Evolutionary conservation across 2,797 vertebrate species (phyloP).

Genomic region (Molossus alvarezi): DNA sequence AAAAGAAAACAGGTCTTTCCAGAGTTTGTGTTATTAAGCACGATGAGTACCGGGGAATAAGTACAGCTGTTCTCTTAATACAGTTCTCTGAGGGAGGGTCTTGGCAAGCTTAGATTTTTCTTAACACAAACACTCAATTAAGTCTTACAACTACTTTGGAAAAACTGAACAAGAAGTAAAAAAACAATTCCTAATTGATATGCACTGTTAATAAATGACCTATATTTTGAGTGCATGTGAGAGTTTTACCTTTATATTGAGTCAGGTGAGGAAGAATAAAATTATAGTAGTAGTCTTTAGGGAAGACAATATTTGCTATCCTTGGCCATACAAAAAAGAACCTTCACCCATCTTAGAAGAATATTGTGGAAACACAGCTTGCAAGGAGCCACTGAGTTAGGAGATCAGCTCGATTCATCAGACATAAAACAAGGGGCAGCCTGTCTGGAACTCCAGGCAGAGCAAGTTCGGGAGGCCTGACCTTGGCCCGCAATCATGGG

Average conservation of each 20-base stretch:
- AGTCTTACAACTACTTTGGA: conserved; percentile 1
- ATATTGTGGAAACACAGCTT: neutral
- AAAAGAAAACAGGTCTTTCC: neutral
- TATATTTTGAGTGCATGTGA: neutral
- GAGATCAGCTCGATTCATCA: neutral
- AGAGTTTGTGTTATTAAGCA: neutral
- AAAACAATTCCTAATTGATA: neutral
- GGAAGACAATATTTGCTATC: neutral
- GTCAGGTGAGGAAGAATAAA: neutral
- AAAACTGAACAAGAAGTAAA: neutral
- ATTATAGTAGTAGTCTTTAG: neutral
- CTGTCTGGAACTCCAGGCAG: neutral
- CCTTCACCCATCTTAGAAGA: neutral
- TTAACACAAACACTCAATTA: neutral
- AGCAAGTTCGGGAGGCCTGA: neutral
- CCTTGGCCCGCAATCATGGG: accelerated
- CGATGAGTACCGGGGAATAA: neutral
- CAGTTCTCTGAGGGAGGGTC: neutral
- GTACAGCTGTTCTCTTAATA: neutral
- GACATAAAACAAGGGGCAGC: neutral
- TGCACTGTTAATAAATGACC: neutral
- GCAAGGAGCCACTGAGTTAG: neutral
- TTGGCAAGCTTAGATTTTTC: conserved; percentile 5
- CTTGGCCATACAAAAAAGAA: neutral
- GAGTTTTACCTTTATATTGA: neutral